Evolutionary conservation across 2,888 invertebrate species (phyloP).

Genomic region (Strigamia maritima): DNA sequence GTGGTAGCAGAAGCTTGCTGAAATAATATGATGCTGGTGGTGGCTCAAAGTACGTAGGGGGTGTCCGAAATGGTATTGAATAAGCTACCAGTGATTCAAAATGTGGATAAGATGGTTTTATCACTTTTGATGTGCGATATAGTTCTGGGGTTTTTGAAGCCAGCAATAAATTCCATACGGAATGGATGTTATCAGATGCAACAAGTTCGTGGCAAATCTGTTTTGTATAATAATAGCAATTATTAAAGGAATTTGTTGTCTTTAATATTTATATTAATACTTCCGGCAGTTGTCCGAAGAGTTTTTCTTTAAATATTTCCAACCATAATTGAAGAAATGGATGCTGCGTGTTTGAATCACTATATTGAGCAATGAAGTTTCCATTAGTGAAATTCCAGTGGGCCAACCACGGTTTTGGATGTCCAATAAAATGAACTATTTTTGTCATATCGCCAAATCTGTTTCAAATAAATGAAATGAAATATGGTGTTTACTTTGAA

Average conservation of each 20-base stretch:
- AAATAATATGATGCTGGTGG: slow-evolving; percentile 4
- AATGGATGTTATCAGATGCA: not conserved
- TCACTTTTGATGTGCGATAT: not conserved
- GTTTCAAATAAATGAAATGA: no score
- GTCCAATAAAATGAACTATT: slow-evolving; percentile 54
- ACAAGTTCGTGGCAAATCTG: not conserved
- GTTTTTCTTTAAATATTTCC: slow-evolving; percentile 37
- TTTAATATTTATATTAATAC: not conserved
- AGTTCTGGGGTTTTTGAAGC: not conserved
- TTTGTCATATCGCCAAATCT: slow-evolving; percentile 52
- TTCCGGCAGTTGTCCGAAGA: slow-evolving; percentile 39
- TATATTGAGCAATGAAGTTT: not conserved
- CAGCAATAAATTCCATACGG: not conserved
- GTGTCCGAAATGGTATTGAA: not conserved
- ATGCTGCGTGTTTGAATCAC: not conserved
- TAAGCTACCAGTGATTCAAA: not conserved
- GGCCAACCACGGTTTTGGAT: slow-evolving; percentile 53
- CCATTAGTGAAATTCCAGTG: slow-evolving; percentile 35
- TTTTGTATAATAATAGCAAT: not conserved
- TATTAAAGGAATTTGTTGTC: not conserved
- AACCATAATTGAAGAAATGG: slow-evolving; percentile 37
- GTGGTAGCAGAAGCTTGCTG: not conserved
- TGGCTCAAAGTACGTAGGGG: not conserved
- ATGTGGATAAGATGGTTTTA: not conserved
- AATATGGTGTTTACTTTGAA: no score